Evolutionary conservation across 2,113 vertebrate species (phyloP).

Genomic region (Phalacrocorax pelagicus): DNA sequence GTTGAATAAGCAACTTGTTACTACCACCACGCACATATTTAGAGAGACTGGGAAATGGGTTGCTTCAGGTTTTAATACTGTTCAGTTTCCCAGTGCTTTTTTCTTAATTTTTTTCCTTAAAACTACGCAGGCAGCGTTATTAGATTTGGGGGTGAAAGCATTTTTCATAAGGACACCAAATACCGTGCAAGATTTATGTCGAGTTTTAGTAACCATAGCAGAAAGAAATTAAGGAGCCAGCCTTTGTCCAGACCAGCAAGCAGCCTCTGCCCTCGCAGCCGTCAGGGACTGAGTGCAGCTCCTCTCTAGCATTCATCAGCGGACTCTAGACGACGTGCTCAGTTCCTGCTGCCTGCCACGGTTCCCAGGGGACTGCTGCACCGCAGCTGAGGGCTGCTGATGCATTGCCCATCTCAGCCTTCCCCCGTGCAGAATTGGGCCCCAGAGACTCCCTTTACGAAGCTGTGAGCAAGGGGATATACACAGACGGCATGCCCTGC

Average conservation of each 20-base stretch:
- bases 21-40: neutral
- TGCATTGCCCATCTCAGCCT: neutral
- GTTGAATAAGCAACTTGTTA: neutral
- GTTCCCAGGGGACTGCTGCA: neutral
- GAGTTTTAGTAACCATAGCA: constrained; percentile 10
- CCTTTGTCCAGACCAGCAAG: neutral
- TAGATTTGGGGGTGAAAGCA: neutral
- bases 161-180: constrained; percentile 1
- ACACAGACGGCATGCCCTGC: rapidly evolving
- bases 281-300: rapidly evolving
- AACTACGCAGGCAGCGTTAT: neutral
- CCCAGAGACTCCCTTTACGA: neutral
- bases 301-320: neutral
- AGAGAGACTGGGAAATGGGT: neutral
- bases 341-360: neutral
- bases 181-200: neutral
- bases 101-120: neutral
- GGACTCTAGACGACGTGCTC: neutral
- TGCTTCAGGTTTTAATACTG: neutral
- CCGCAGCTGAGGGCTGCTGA: neutral
- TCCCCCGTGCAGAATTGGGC: rapidly evolving
- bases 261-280: neutral
- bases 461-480: neutral
- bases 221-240: constrained; percentile 30
- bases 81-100: neutral